Evolutionary conservation across 1,140 invertebrate genomes (phyloP).

Genomic region (Cotesia glomerata): DNA sequence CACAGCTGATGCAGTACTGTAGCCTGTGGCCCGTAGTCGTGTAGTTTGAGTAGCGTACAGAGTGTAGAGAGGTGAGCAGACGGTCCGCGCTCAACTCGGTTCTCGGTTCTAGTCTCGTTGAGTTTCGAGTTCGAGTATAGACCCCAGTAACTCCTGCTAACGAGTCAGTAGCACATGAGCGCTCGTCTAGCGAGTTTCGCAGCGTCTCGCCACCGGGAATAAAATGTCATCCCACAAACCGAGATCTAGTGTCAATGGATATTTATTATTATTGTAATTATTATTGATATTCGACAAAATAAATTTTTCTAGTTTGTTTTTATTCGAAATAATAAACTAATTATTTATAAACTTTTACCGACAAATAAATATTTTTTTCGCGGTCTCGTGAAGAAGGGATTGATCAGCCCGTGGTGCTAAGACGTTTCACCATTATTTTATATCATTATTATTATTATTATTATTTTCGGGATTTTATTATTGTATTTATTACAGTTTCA

Average conservation of each 20-base stretch:
- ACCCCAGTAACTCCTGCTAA: conserved; percentile 37
- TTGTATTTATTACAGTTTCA: too few species aligned
- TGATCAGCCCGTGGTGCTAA: too few species aligned
- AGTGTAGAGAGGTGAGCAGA: conserved; percentile 3
- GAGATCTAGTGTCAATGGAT: conserved; percentile 29
- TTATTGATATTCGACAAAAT: background rate
- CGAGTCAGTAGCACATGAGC: conserved; percentile 60
- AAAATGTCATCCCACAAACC: conserved; percentile 34
- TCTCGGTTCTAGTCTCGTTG: too few species aligned
- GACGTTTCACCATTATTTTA: too few species aligned
- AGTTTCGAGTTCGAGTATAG: conserved; percentile 40
- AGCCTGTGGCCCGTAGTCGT: background rate
- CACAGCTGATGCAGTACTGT: conserved; percentile 52
- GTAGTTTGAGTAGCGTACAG: background rate
- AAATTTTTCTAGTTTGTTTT: background rate
- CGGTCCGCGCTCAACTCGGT: too few species aligned
- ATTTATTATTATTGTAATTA: background rate
- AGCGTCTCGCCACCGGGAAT: conserved; percentile 27
- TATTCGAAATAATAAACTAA: background rate
- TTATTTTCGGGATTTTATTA: too few species aligned
- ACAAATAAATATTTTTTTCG: too few species aligned
- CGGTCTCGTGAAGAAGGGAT: too few species aligned
- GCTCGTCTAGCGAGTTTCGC: conserved; percentile 55
- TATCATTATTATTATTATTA: too few species aligned
- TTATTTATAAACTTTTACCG: too few species aligned